phyloP scores from a whole-genome alignment of 2,797 vertebrate genomes.

The Hypotaenidia okinawae region DNA sequence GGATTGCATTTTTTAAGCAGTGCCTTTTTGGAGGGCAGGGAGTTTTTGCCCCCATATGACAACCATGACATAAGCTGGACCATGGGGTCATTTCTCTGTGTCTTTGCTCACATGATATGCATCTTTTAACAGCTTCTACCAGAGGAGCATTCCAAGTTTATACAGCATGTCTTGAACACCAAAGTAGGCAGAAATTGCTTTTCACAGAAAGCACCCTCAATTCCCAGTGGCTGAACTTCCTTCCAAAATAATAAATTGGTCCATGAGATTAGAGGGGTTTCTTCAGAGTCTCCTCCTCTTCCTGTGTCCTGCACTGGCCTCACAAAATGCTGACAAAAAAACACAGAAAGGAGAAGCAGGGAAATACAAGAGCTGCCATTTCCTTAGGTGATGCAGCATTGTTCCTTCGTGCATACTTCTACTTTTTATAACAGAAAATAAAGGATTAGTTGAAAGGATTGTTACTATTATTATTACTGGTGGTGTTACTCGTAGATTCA shows the following conservation, averaged over 20 bases:
- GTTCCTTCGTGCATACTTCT: not conserved
- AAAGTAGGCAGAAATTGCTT: not conserved
- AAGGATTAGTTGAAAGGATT: not conserved
- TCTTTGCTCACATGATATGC: not conserved
- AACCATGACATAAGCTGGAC: not conserved
- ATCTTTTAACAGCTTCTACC: not conserved
- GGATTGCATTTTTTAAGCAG: not conserved
- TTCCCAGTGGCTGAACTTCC: not conserved
- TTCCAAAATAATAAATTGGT: not conserved
- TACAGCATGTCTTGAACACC: not conserved
- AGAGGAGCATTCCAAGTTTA: not conserved
- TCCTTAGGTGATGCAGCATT: not conserved
- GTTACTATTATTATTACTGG: not conserved
- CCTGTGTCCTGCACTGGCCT: not conserved
- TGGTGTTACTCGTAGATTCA: not conserved
- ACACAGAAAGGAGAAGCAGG: not conserved
- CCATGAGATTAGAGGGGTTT: not conserved
- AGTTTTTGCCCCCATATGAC: not conserved
- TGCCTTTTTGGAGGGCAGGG: not conserved
- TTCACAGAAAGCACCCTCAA: not conserved
- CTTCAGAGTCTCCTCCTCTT: not conserved
- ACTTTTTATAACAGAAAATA: not conserved
- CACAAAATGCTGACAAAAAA: not conserved
- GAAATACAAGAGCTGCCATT: not conserved
- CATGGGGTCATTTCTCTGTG: not conserved